Evolutionary conservation across 2,888 invertebrate species (phyloP), one percentile per base, ranked within the genome.

Genomic region (Dione vanillae): DNA sequence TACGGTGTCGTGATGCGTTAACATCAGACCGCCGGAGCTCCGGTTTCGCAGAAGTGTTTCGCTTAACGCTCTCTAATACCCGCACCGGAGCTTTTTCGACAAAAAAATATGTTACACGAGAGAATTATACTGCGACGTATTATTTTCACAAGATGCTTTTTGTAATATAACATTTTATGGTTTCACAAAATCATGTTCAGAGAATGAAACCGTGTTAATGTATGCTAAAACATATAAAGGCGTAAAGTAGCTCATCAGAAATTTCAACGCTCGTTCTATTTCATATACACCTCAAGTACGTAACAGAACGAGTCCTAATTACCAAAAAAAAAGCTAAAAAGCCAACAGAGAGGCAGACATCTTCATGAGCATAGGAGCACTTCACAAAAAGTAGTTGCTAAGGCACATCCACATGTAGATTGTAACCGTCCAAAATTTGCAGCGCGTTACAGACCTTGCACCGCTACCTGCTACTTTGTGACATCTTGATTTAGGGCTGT

Each of bases 401-500:
- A 77, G 80, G 77, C 71, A 73, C 82, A 83, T 88, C 87, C 84
- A 67, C 72, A 70, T 73, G 70, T 67, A 70, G 72, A 75, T 72
- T 73, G 73, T 74, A 88, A 91, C 78, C 78, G 77, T 84, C 86
- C 89, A 82, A 90, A 90, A 88, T 90, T 89, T 88, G 78, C 80
- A 75, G 72, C 83, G 84, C 86, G 87, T 82, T 84, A 87, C 87
- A 86, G 84, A 81, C 82, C 83, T 83, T 85, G 86, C 86, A 83
- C 81, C 84, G 74, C 87, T 92, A 91, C 91, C 91, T 92, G 92
- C 91, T 92, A 91, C 87, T 90, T 90, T 90, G 88, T 90, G 88
- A 89, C 90, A 88, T 90, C 91, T 91, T 88, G 86, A 86, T 81
- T 75, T 85, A 92, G 91, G 92, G 92, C 74, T 91, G 90, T 74